Evolutionary conservation across 2,113 vertebrate genomes (phyloP).

Genomic region (Copsychus sechellarum): DNA sequence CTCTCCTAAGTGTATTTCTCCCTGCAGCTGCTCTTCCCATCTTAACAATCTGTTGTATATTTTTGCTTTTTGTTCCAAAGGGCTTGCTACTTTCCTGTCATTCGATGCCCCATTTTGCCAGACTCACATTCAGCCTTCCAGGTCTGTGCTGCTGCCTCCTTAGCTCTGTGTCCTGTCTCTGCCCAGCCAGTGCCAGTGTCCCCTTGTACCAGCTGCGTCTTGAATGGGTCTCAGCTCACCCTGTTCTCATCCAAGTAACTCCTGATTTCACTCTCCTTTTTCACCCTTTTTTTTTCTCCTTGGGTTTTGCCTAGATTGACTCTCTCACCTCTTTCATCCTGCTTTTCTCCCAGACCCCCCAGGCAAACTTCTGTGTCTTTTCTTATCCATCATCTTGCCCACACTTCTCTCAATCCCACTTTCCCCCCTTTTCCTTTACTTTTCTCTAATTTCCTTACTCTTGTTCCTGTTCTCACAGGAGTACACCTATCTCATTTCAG

Average conservation of each 20-base stretch:
- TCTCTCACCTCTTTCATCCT: neutral
- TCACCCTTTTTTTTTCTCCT: neutral
- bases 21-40: neutral
- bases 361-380: neutral
- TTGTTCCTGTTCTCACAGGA: neutral
- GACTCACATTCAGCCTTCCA: neutral
- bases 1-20: neutral
- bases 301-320: neutral
- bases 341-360: neutral
- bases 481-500: neutral
- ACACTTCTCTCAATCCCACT: neutral
- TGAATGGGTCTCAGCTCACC: neutral
- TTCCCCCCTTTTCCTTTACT: neutral
- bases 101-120: fast-evolving
- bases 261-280: neutral
- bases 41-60: neutral
- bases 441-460: neutral
- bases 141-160: neutral
- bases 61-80: neutral
- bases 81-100: neutral
- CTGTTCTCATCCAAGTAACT: neutral
- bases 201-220: neutral
- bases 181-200: neutral
- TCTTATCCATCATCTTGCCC: neutral
- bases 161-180: neutral